phyloP scores from a whole-genome alignment of 2,797 vertebrate genomes.

The Tamandua tetradactyla region DNA sequence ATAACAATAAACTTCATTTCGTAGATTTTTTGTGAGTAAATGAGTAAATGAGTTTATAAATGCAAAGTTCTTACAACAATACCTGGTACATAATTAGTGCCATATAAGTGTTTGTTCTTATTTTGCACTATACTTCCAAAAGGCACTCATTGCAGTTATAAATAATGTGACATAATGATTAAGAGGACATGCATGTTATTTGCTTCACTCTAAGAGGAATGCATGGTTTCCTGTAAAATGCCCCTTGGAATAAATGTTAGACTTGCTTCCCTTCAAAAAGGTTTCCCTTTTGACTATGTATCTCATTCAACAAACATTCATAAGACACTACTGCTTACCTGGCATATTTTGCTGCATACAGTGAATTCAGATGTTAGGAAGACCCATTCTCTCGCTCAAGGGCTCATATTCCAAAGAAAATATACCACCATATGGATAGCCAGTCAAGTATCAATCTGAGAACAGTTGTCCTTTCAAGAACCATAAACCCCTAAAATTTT shows the following conservation, averaged over 20 bases:
- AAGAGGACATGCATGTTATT: background rate
- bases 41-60: background rate
- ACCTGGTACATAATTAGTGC: background rate
- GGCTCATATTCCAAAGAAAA: slow-evolving; percentile 1
- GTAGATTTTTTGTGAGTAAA: slow-evolving; percentile 15
- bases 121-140: slow-evolving; percentile 3
- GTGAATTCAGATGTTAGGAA: background rate
- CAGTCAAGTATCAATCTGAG: background rate
- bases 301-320: background rate
- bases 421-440: background rate
- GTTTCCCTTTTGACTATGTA: background rate
- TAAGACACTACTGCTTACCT: background rate
- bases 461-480: background rate
- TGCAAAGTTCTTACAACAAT: background rate
- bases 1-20: background rate
- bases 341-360: background rate
- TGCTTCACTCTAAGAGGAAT: background rate
- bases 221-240: background rate
- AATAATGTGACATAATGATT: background rate
- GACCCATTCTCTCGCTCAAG: background rate
- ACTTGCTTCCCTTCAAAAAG: background rate
- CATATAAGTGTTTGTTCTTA: background rate
- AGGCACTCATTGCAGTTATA: background rate
- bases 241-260: background rate
- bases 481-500: background rate